Conservation (phyloP, 2,113 vertebrate species). For the Deroptyus accipitrinus region DNA sequence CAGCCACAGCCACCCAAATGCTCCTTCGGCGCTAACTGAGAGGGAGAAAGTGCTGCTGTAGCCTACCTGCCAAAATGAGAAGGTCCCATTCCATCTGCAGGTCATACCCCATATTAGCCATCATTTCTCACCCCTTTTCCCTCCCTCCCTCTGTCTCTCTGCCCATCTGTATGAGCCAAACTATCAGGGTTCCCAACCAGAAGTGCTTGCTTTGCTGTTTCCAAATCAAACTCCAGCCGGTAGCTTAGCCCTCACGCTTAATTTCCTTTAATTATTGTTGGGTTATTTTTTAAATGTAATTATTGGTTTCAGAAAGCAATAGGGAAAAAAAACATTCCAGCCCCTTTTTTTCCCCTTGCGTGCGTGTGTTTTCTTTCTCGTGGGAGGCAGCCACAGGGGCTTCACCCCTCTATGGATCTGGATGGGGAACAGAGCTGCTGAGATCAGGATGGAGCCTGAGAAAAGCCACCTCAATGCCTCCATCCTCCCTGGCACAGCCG, state of each 20-base stretch:
- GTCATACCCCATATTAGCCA: fast-evolving
- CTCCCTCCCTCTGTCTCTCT: neutral
- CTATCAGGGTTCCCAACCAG: neutral
- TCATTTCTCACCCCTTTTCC: neutral
- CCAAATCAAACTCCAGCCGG: neutral
- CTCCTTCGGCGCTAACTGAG: neutral
- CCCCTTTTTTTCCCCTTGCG: fast-evolving
- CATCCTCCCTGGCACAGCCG: neutral
- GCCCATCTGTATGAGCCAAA: neutral
- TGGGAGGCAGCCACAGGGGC: neutral
- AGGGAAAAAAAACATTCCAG: neutral
- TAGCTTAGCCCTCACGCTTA: slow-evolving; percentile 21
- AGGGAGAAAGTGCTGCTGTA: neutral
- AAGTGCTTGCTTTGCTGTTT: slow-evolving; percentile 43
- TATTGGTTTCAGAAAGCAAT: slow-evolving; percentile 16
- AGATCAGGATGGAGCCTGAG: neutral
- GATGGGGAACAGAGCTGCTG: neutral
- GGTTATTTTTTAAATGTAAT: slow-evolving; percentile 31
- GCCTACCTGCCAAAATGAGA: neutral
- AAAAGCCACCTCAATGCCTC: fast-evolving
- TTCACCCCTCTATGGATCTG: neutral
- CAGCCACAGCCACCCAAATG: neutral
- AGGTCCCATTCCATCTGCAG: neutral
- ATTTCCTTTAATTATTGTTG: slow-evolving; percentile 36
- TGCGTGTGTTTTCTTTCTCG: neutral